Evolutionary conservation across 2,113 vertebrate genomes (phyloP).

Genomic region (Nothocercus julius): DNA sequence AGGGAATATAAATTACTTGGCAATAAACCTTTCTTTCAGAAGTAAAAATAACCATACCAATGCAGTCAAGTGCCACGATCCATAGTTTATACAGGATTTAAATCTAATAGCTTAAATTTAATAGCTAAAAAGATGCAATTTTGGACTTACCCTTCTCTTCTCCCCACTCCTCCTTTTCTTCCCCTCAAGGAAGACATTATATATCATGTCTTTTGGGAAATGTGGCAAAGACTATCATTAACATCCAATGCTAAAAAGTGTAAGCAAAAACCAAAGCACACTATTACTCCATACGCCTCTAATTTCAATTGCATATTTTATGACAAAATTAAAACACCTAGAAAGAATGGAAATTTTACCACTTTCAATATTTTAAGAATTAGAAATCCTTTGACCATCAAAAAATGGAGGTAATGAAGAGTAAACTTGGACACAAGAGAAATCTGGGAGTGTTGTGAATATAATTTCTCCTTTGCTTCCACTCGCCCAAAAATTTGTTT

Average conservation of each 20-base stretch:
- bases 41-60: slow-evolving; percentile 33
- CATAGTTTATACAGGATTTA: not conserved
- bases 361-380: not conserved
- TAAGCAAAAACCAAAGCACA: not conserved
- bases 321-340: not conserved
- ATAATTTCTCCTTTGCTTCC: not conserved
- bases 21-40: slow-evolving; percentile 38
- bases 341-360: not conserved
- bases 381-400: not conserved
- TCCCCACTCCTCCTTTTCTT: not conserved
- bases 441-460: not conserved
- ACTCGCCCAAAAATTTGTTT: not conserved
- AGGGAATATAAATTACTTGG: slow-evolving; percentile 21
- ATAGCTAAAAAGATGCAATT: not conserved
- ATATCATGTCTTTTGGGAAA: not conserved
- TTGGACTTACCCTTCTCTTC: not conserved
- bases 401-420: not conserved
- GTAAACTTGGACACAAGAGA: not conserved
- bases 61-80: slow-evolving; percentile 9
- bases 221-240: not conserved
- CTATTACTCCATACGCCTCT: not conserved
- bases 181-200: not conserved
- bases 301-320: not conserved
- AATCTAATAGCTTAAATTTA: not conserved
- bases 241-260: not conserved